Base-by-base conservation (phyloP, 2,888 invertebrate species). In the Smittia aterrima region DNA sequence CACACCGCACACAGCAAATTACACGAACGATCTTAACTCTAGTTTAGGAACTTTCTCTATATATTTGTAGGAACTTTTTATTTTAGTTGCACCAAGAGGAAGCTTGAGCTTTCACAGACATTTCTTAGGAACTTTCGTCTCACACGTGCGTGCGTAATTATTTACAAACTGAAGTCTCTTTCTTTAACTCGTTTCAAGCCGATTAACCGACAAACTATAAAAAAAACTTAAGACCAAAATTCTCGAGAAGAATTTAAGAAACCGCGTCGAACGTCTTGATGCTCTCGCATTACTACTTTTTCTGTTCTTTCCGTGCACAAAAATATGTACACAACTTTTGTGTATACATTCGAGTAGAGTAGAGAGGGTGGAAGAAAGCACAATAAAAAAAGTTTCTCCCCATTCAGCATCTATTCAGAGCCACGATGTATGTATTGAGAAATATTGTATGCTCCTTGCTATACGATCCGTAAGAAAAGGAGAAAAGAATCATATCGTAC, bases 281-380 rank as follows among this genome's bases (percentile, higher is more conserved):
- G 53, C 70, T 70, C 53, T 70, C 70, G 53, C 53, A 70, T 70
- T 70, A 70, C 70, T 70, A 70, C 27, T 70, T 70, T 47, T 53
- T 70, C 53, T 70, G 70, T 70, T 66, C 40, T 66, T 24, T 66
- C 66, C 22, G 47, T 18, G 53, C 53, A 47, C 70, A 53, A 41
- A 53, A 70, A 70, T 53, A 40, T 66, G 66, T 66, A 66, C 66
- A 66, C 40, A 66, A 18, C 40, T 32, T 32, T 66, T 66, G 32
- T 66, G 66, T 66, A 66, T 40, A 66, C 66, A 64, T 66, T 66
- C 66, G 38, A 18, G 66, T 27, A n/a, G 66, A 24, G 58, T 3
- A 27, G 25, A n/a, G 20, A 20, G 40, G 66, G 20, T 38, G 66
- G 66, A 66, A 66, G 20, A 66, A 66, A 66, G 40, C 32, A 66